Percentiles rank a stretch among this genome's conserved stretches.
Conservation (phyloP, 1,140 invertebrate species). For the Hylyphantes graminicola region DNA sequence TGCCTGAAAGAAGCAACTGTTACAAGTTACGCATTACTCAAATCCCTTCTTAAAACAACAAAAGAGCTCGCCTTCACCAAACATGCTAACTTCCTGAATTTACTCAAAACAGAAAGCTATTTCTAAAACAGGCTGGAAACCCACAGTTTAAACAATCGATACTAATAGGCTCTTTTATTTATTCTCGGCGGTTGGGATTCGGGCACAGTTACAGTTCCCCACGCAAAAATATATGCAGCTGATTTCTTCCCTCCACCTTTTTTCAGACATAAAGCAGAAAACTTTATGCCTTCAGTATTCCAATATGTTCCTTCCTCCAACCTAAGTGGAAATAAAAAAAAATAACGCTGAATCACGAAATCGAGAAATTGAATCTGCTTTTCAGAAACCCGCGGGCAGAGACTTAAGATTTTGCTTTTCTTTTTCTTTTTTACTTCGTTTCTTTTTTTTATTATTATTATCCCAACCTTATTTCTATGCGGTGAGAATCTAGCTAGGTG, state of each 20-base stretch:
- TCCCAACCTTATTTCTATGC: too few species aligned
- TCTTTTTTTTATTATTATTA: neutral
- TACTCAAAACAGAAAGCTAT: too few species aligned
- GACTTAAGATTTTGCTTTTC: neutral
- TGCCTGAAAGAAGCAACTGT: too few species aligned
- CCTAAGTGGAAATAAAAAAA: neutral
- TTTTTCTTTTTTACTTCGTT: neutral
- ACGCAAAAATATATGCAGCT: neutral
- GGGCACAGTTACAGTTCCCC: neutral
- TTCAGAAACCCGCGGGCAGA: conserved; percentile 16
- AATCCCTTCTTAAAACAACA: too few species aligned
- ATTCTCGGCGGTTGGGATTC: conserved; percentile 9
- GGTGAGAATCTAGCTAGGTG: too few species aligned
- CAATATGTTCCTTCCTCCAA: conserved; percentile 1
- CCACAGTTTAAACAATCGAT: conserved; percentile 5
- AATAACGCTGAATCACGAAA: conserved; percentile 40
- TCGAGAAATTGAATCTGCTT: conserved; percentile 42
- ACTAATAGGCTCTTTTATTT: conserved; percentile 32
- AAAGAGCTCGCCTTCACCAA: too few species aligned
- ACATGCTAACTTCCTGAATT: too few species aligned
- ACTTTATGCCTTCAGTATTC: conserved; percentile 31
- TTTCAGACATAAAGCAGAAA: conserved; percentile 9
- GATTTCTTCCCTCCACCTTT: neutral
- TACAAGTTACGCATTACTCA: too few species aligned
- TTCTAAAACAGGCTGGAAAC: too few species aligned